Conservation (phyloP, 23 tunicate species). For the Botrylloides violaceus region DNA sequence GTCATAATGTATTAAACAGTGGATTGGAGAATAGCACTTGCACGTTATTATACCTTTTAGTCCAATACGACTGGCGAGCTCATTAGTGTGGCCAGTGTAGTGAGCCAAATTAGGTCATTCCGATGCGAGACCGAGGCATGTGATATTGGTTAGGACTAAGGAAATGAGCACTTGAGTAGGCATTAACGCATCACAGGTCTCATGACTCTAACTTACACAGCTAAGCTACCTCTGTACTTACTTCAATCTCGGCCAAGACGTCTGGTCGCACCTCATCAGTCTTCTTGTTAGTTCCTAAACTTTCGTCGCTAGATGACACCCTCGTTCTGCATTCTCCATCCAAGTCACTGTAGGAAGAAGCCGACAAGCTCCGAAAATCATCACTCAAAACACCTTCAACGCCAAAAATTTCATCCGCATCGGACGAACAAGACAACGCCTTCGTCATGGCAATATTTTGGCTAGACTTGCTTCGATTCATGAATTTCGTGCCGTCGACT, state of each 20-base stretch:
- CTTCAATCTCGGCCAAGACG: constrained; percentile 25
- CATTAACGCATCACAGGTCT: not conserved
- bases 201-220: not conserved
- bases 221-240: not conserved
- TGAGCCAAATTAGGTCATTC: too few relatives aligned
- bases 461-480: too few relatives aligned
- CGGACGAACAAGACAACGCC: constrained; percentile 17
- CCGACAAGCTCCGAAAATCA: constrained; percentile 13
- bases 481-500: too few relatives aligned
- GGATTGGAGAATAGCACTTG: too few relatives aligned
- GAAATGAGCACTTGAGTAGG: too few relatives aligned
- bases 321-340: not conserved
- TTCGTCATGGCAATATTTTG: not conserved
- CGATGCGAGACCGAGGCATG: too few relatives aligned
- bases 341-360: constrained; percentile 26
- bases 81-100: too few relatives aligned
- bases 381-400: constrained; percentile 24
- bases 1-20: too few relatives aligned
- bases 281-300: not conserved
- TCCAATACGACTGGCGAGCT: too few relatives aligned
- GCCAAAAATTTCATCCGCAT: constrained; percentile 19
- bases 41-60: too few relatives aligned
- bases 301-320: constrained; percentile 18
- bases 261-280: constrained; percentile 12
- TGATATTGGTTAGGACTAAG: too few relatives aligned